These are phyloP conservation scores for Lumbricus terrestris DNA, from an alignment of 2,888 invertebrate genomes.

Conservation along the genomic window DNA sequence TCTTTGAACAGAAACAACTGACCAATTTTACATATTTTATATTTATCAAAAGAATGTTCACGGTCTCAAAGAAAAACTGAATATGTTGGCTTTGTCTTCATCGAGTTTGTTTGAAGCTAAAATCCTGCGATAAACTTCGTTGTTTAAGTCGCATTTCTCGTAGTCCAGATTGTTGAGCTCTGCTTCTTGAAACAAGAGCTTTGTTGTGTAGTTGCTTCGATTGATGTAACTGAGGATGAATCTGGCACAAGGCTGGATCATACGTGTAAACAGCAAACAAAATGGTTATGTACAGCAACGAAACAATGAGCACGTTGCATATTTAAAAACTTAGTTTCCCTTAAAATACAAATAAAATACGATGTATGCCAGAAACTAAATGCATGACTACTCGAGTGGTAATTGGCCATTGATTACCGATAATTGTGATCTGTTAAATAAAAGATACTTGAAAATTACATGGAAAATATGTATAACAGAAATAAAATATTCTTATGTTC, in stretches of 20 bases:
- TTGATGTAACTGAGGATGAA: conserved; percentile 27
- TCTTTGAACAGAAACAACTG: too few species aligned
- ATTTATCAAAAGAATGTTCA: background rate
- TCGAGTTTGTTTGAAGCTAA: background rate
- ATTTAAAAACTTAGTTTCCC: too few species aligned
- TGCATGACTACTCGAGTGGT: too few species aligned
- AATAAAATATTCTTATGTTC: too few species aligned
- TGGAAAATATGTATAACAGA: too few species aligned
- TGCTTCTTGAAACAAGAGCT: conserved; percentile 9
- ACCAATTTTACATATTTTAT: too few species aligned
- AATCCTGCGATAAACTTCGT: background rate
- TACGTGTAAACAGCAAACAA: background rate
- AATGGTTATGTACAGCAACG: background rate
- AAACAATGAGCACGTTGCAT: background rate
- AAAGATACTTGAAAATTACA: too few species aligned
- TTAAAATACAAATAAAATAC: too few species aligned
- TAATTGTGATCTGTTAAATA: too few species aligned
- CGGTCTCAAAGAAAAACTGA: background rate
- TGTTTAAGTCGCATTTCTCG: background rate
- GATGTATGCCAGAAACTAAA: too few species aligned
- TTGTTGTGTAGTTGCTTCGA: conserved; percentile 22
- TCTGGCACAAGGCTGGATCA: conserved; percentile 16
- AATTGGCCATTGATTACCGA: too few species aligned
- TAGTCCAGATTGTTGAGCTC: background rate
- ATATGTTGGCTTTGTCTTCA: background rate